Evolutionary conservation across 1,140 invertebrate genomes (phyloP).

Genomic region (silkworm (Bombyx mori)): ASM3026992v2 NC_085120.1:525001-525500

Average conservation of each 20-base stretch:
- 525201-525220: constrained; percentile 4
- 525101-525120: constrained; percentile 13
- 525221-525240: neutral
- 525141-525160: neutral
- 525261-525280: neutral
- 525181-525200: constrained; percentile 6
- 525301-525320: neutral
- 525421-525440: constrained; percentile 13
- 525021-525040: neutral
- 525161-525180: constrained; percentile 11
- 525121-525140: constrained; percentile 14
- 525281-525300: neutral
- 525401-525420: constrained; percentile 9
- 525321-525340: neutral
- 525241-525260: neutral
- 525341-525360: neutral
- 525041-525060: constrained; percentile 21
- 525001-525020: neutral
- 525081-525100: constrained; percentile 8
- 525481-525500: constrained; percentile 17
- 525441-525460: constrained; percentile 2
- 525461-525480: constrained; percentile 4
- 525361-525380: neutral
- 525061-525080: constrained; percentile 17
- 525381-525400: constrained; percentile 5